Evolutionary conservation across 2,797 vertebrate genomes (phyloP), one percentile per base, ranked within the genome.

Genomic region (Botia almorhae): DNA sequence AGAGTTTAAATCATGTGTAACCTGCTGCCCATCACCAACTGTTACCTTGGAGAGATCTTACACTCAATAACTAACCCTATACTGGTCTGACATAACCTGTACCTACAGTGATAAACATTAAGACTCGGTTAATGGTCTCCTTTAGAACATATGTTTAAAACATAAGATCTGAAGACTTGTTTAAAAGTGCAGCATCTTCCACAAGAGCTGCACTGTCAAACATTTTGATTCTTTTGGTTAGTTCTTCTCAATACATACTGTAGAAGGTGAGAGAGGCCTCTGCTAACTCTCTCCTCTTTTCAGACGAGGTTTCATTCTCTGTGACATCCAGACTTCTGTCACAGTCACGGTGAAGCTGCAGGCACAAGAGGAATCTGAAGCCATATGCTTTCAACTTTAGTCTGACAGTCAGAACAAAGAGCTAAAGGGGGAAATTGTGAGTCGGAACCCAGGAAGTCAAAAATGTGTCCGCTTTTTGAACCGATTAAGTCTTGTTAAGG

Each of bases 221-320:
- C 55, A 70, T 70, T 78, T 17, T 0, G 13, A 70, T 53, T 69
- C 23, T 71, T 21, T 17, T 60, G 53, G 11, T 33, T 0, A 8
- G 10, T 46, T 78, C 55, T 50, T 78, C 43, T 70, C 46, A 63
- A 78, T 63, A 70, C 43, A 70, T 63, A 70, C 70, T 78, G 56
- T 63, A 26, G 63, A 21, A 63, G 26, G 39, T 23, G 17, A 78
- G 56, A 78, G 56, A 36, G 36, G 39, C 17, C 55, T 26, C 23
- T 60, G 7, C 55, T 78, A 19, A 78, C 23, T 69, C 36, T 60
- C 43, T 69, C 14, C 36, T 70, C 14, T 36, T 70, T 26, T 70
- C 8, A 70, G 71, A 53, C 8, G 46, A 71, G 43, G 26, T 23
- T 56, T 69, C 64, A 46, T 10, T 33, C 6, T 1, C 43, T 17